Percentiles rank a stretch among this genome's conserved stretches.
Evolutionary conservation across 2,888 invertebrate genomes (phyloP).

Genomic region (Tetragnatha montana): DNA sequence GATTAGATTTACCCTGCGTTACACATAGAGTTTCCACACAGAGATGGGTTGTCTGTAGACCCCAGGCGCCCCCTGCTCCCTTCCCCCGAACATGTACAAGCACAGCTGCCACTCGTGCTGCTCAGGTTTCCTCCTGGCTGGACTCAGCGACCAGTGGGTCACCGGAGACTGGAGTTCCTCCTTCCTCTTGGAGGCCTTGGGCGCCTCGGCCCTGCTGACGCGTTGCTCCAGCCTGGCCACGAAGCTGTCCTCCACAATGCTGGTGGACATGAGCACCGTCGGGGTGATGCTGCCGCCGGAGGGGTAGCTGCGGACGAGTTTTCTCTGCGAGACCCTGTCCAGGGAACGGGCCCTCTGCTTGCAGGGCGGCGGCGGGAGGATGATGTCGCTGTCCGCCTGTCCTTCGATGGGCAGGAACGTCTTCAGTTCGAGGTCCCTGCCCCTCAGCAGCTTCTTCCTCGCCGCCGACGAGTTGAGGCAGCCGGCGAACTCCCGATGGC

Average conservation of each 20-base stretch:
- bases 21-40: constrained; percentile 84
- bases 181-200: constrained; percentile 11
- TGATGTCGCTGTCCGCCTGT: constrained; percentile 40
- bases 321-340: constrained; percentile 70
- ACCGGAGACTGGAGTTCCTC: constrained; percentile 57
- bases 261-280: constrained; percentile 56
- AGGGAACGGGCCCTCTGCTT: constrained; percentile 70
- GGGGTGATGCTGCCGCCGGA: constrained; percentile 63
- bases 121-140: constrained; percentile 53
- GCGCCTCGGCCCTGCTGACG: constrained; percentile 5
- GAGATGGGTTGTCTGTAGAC: constrained; percentile 86
- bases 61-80: constrained; percentile 86
- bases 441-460: constrained; percentile 37
- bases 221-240: constrained; percentile 33
- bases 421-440: constrained; percentile 66
- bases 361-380: constrained; percentile 48
- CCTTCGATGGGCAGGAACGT: constrained; percentile 61
- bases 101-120: constrained; percentile 77
- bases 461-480: constrained; percentile 71
- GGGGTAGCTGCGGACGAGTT: constrained; percentile 62
- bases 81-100: constrained; percentile 86
- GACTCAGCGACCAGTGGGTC: constrained; percentile 70
- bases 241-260: constrained; percentile 61
- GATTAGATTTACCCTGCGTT: constrained; percentile 21
- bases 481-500: constrained; percentile 72